These are phyloP conservation scores for Lamellibrachia columna DNA, from an alignment of 2,888 invertebrate genomes.

Conservation along the genomic window DNA sequence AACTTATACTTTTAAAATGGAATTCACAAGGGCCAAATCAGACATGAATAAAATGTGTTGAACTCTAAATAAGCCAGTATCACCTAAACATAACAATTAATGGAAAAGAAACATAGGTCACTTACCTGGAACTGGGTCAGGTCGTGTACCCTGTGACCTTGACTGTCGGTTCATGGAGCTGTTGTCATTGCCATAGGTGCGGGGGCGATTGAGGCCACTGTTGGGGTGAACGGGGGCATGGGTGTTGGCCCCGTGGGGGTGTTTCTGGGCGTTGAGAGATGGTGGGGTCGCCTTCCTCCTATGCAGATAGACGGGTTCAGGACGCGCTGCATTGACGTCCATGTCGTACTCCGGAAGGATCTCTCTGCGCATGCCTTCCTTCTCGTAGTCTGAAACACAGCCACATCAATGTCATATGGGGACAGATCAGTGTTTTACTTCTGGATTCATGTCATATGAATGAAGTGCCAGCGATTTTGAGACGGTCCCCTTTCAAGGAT, in stretches of 20 bases:
- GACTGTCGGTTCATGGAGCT: slow-evolving; percentile 61
- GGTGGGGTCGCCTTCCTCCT: slow-evolving; percentile 60
- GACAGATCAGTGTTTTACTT: not conserved
- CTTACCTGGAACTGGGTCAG: slow-evolving; percentile 60
- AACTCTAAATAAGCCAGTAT: not conserved
- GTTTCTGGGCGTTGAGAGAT: slow-evolving; percentile 53
- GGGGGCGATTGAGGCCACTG: slow-evolving; percentile 52
- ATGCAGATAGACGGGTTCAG: slow-evolving; percentile 54
- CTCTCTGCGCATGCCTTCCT: not conserved
- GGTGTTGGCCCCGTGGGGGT: slow-evolving; percentile 57
- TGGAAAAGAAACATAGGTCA: not conserved
- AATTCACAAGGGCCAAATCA: not conserved
- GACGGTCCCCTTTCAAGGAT: too few species aligned
- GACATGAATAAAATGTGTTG: not conserved
- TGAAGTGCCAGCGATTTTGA: too few species aligned
- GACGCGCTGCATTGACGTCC: slow-evolving; percentile 51
- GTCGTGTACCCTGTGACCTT: slow-evolving; percentile 55
- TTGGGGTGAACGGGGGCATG: slow-evolving; percentile 50
- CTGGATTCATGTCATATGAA: not conserved
- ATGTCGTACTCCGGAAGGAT: slow-evolving; percentile 53
- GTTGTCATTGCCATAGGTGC: slow-evolving; percentile 60
- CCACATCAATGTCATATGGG: not conserved
- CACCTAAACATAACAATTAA: not conserved
- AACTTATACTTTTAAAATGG: not conserved
- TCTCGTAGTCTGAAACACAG: not conserved